A percentile compares a stretch with the other conserved stretches of the same genome.
phyloP scores from a whole-genome alignment of 2,113 vertebrate genomes.

The Syngnathus floridae region DNA sequence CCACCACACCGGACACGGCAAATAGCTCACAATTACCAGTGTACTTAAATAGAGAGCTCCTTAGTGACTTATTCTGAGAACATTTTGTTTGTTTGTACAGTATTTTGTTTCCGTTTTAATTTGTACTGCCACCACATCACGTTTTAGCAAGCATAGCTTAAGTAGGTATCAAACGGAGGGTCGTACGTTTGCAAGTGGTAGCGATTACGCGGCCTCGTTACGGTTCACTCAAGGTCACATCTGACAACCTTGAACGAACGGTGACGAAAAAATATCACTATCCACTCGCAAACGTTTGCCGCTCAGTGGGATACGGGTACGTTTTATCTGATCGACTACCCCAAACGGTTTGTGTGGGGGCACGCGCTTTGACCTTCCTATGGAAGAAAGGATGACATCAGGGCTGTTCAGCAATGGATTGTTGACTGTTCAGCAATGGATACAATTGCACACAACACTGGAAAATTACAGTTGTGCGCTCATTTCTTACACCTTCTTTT shows the following conservation, averaged over 20 bases:
- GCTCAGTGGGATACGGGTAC: constrained; percentile 2
- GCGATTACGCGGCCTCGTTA: too few relatives aligned
- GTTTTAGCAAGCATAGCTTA: constrained; percentile 61
- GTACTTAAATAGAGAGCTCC: constrained; percentile 94
- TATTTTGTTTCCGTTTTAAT: constrained; percentile 77
- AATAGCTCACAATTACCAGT: constrained; percentile 85
- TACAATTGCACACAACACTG: constrained; percentile 77
- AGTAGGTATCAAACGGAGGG: too few relatives aligned
- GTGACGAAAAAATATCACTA: too few relatives aligned
- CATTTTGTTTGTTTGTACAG: constrained; percentile 67
- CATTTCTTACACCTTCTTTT: constrained; percentile 78
- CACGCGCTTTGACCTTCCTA: constrained; percentile 84
- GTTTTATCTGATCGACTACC: constrained; percentile 69
- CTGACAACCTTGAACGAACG: too few relatives aligned
- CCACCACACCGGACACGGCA: constrained; percentile 86
- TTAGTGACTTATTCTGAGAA: constrained; percentile 86
- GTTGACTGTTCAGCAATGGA: constrained; percentile 35
- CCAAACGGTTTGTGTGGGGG: constrained; percentile 60
- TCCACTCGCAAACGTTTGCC: too few relatives aligned
- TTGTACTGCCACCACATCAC: constrained; percentile 76
- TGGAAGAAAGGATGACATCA: constrained; percentile 91
- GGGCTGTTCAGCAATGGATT: constrained; percentile 79
- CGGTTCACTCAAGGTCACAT: too few relatives aligned
- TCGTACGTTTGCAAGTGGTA: too few relatives aligned
- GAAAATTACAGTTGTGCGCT: constrained; percentile 76